These are phyloP conservation scores for Psammodynastes pulverulentus DNA, from an alignment of 2,113 vertebrate genomes.

Conservation along the genomic window DNA sequence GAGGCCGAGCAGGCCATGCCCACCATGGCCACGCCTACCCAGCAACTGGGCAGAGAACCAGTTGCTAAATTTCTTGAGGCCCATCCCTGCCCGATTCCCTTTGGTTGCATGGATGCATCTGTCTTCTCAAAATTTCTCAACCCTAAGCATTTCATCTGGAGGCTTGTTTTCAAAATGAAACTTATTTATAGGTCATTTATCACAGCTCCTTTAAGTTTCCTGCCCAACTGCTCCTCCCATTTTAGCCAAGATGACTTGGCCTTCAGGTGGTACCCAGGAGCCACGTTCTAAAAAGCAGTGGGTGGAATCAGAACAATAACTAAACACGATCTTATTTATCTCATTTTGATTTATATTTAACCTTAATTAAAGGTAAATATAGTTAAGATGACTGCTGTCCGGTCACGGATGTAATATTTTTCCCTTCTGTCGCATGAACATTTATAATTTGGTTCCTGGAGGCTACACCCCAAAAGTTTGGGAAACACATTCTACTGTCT, in stretches of 20 bases:
- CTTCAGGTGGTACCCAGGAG: not conserved
- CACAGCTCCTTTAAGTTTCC: slow-evolving; percentile 33
- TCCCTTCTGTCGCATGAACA: not conserved
- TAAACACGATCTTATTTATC: not conserved
- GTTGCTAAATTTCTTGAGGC: no score
- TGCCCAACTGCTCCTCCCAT: slow-evolving; percentile 31
- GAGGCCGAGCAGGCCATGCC: no score
- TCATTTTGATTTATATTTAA: not conserved
- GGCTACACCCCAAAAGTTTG: not conserved
- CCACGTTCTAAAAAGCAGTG: not conserved
- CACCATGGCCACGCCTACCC: no score
- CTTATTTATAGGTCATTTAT: slow-evolving; percentile 52
- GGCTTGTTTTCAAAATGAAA: slow-evolving; percentile 32
- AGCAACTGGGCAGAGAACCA: no score
- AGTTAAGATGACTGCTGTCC: not conserved
- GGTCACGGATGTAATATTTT: not conserved
- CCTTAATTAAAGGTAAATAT: not conserved
- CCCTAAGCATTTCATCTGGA: slow-evolving; percentile 42
- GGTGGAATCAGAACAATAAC: not conserved
- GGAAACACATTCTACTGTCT: not conserved
- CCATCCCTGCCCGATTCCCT: not conserved
- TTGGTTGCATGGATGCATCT: slow-evolving; percentile 31
- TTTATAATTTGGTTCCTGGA: not conserved
- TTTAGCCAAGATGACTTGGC: not conserved
- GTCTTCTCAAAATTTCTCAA: slow-evolving; percentile 38